Percentiles rank a stretch among this genome's conserved stretches.
These are phyloP conservation scores for Semicossyphus pulcher DNA, from an alignment of 2,113 vertebrate genomes.

Conservation along the genomic window DNA sequence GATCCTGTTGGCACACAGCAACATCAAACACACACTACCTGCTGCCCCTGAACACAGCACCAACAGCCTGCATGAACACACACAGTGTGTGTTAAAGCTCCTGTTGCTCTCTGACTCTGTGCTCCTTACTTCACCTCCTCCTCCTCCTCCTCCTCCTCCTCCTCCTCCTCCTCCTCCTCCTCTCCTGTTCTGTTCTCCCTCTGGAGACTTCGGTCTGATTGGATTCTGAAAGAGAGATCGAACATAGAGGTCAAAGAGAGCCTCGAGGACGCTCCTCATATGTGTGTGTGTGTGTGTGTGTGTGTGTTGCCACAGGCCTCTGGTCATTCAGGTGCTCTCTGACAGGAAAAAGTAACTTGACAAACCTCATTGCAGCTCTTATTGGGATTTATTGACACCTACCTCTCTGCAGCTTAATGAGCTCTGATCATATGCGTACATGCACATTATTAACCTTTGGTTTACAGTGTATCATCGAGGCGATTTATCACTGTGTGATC, in stretches of 20 bases:
- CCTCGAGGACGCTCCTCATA: conserved; percentile 63
- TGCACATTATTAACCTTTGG: conserved; percentile 65
- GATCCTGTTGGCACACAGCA: background rate
- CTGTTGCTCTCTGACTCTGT: conserved; percentile 59
- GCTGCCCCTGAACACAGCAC: conserved; percentile 33
- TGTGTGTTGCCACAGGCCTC: conserved; percentile 18
- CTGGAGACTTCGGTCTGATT: conserved; percentile 76
- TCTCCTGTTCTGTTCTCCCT: conserved; percentile 56
- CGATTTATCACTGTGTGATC: conserved; percentile 57
- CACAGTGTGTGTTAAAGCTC: conserved; percentile 48
- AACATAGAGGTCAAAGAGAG: conserved; percentile 77
- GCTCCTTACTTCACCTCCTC: conserved; percentile 46
- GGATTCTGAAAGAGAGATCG: conserved; percentile 80
- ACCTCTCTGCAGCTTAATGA: conserved; percentile 45
- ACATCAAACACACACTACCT: conserved; percentile 26
- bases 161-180: conserved; percentile 15
- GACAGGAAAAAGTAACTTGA: conserved; percentile 32
- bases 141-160: conserved; percentile 6
- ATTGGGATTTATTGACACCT: conserved; percentile 46
- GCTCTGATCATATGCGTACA: conserved; percentile 41
- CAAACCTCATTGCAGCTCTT: conserved; percentile 34
- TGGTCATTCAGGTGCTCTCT: conserved; percentile 46
- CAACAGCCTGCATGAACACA: conserved; percentile 25
- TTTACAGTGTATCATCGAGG: conserved; percentile 65
- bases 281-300: conserved; percentile 19